These are phyloP conservation scores for Oscheius onirici DNA, from an alignment of 2,888 invertebrate genomes.

Conservation along the genomic window DNA sequence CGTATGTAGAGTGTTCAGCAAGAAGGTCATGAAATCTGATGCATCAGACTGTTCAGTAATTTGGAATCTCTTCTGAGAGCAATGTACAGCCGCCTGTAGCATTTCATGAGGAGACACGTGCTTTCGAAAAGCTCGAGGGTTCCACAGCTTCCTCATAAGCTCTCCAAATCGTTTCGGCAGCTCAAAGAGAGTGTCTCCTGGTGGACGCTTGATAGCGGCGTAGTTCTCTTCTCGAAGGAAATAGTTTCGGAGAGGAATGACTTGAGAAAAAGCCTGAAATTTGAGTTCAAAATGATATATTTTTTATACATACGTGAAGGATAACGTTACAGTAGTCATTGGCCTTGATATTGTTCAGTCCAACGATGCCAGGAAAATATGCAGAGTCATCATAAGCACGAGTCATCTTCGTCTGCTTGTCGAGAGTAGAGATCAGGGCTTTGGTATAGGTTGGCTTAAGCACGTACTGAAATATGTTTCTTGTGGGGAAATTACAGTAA, in stretches of 20 bases:
- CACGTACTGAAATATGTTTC: constrained; percentile 79
- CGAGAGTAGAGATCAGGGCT: constrained; percentile 80
- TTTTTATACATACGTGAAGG: constrained; percentile 83
- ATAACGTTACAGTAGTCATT: constrained; percentile 99
- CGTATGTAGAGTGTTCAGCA: constrained; percentile 92
- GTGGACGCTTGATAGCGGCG: constrained; percentile 83
- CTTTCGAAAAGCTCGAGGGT: constrained; percentile 96
- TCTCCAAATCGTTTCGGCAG: constrained; percentile 79
- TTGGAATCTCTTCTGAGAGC: constrained; percentile 96
- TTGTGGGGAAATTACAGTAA: background rate
- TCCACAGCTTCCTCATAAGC: constrained; percentile 85
- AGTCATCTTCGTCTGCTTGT: constrained; percentile 80
- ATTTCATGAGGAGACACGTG: constrained; percentile 99
- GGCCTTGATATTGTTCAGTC: constrained; percentile 98
- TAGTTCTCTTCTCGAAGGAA: constrained; percentile 94
- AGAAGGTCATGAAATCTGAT: constrained; percentile 96
- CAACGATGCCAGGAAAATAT: constrained; percentile 94
- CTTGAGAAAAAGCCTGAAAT: constrained; percentile 88
- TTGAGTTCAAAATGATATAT: background rate
- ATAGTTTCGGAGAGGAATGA: constrained; percentile 90
- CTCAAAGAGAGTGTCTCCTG: constrained; percentile 91
- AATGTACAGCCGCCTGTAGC: constrained; percentile 88
- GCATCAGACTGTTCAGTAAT: constrained; percentile 99
- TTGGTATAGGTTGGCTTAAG: constrained; percentile 92
- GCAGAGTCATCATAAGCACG: constrained; percentile 87